Evolutionary conservation across 1,140 invertebrate genomes (phyloP).

Genomic region (Nomia melanderi): DNA sequence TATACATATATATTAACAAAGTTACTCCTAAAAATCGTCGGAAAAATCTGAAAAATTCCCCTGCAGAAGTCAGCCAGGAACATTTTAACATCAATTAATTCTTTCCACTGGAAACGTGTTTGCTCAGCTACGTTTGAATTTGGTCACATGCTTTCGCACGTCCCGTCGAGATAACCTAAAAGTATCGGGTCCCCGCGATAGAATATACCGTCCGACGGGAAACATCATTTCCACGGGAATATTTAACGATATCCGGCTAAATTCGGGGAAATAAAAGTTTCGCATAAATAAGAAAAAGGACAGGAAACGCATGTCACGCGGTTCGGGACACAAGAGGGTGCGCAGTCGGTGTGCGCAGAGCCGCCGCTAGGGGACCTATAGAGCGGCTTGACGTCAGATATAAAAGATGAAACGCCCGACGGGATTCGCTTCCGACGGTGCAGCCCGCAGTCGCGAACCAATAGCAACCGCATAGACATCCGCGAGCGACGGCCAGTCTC

Average conservation of each 20-base stretch:
- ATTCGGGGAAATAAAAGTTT: not conserved
- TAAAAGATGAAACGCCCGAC: slow-evolving; percentile 56
- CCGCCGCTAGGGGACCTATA: slow-evolving; percentile 20
- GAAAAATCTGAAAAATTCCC: too few relatives aligned
- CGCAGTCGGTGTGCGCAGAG: slow-evolving; percentile 21
- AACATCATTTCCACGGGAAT: not conserved
- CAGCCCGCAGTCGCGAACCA: slow-evolving; percentile 50
- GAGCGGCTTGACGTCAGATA: slow-evolving; percentile 58
- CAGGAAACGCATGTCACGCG: slow-evolving; percentile 58
- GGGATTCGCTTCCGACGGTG: slow-evolving; percentile 61
- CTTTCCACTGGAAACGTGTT: not conserved
- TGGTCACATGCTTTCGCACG: slow-evolving; percentile 16
- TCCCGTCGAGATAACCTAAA: slow-evolving; percentile 16
- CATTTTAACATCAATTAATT: not conserved
- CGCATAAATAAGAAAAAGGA: not conserved
- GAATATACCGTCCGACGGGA: too few relatives aligned
- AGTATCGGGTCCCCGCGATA: not conserved
- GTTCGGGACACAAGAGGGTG: slow-evolving; percentile 6
- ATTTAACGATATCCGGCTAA: not conserved
- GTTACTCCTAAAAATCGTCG: too few relatives aligned
- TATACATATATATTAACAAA: too few relatives aligned
- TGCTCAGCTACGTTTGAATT: not conserved
- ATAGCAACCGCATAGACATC: slow-evolving; percentile 60
- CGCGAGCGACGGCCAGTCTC: slow-evolving; percentile 27
- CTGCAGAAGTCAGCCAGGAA: not conserved